Percentiles rank a stretch among this genome's conserved stretches.
phyloP scores from a whole-genome alignment of 1,140 invertebrate species.

The Monomorium pharaonis region DNA sequence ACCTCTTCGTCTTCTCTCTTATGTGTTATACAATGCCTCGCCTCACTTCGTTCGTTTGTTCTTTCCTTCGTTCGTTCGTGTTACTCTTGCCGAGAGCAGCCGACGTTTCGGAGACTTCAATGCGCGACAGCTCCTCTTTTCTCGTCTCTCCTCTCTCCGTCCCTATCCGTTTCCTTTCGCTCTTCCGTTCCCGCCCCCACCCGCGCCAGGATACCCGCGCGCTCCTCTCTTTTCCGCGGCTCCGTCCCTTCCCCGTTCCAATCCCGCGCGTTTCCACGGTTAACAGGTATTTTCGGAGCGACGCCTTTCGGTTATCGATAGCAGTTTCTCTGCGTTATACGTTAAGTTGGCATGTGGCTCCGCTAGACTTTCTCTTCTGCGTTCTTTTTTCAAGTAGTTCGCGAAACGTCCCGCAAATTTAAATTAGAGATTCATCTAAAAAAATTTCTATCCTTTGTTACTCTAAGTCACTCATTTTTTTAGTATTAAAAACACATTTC shows the following conservation, averaged over 20 bases:
- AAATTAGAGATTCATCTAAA: not conserved
- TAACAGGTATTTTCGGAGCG: constrained; percentile 63
- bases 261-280: constrained; percentile 61
- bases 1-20: constrained; percentile 12
- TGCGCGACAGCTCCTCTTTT: constrained; percentile 80
- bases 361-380: not conserved
- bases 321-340: not conserved
- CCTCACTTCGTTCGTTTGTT: constrained; percentile 54
- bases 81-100: constrained; percentile 69
- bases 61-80: constrained; percentile 69
- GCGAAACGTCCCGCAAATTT: not conserved
- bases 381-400: not conserved
- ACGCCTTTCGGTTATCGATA: constrained; percentile 54
- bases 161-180: constrained; percentile 74
- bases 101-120: constrained; percentile 82
- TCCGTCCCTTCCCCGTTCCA: constrained; percentile 55
- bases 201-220: constrained; percentile 38
- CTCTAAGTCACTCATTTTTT: too few species aligned
- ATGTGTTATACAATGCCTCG: constrained; percentile 44
- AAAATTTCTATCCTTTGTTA: not conserved
- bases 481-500: not conserved
- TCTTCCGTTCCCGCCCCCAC: constrained; percentile 72
- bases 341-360: not conserved
- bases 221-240: constrained; percentile 64
- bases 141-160: constrained; percentile 72